These are phyloP conservation scores for Scolanthus callimorphus DNA, from an alignment of 92 coral and sea anemone genomes.

Conservation along the genomic window DNA sequence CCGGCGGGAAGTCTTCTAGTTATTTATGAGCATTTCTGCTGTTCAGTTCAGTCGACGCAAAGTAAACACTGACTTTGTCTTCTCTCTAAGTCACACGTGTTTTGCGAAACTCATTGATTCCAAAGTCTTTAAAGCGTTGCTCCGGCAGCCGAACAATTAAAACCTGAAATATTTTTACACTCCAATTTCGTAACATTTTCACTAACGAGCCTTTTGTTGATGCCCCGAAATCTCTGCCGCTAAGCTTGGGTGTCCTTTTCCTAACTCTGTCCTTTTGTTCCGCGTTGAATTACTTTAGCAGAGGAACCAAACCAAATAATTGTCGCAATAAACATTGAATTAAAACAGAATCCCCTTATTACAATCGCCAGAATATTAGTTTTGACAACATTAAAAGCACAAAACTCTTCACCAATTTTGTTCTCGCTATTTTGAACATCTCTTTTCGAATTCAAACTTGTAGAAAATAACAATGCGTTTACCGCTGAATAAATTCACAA, in stretches of 20 bases:
- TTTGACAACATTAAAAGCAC: too few species aligned
- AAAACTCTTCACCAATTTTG: not conserved
- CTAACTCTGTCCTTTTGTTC: not conserved
- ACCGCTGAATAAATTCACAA: not conserved
- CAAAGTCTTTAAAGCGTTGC: slow-evolving; percentile 17
- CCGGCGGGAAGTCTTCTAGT: not conserved
- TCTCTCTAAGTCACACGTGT: slow-evolving; percentile 22
- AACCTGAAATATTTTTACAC: too few species aligned
- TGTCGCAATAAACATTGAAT: too few species aligned
- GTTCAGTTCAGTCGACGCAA: not conserved
- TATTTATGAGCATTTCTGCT: not conserved
- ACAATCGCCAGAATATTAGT: too few species aligned
- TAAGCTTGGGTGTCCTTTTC: too few species aligned
- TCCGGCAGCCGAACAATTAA: slow-evolving; percentile 3
- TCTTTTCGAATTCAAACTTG: not conserved
- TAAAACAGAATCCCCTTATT: too few species aligned
- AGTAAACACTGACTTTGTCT: slow-evolving; percentile 30
- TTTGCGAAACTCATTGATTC: slow-evolving; percentile 15
- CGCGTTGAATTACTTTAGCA: too few species aligned
- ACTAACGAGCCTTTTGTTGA: not conserved
- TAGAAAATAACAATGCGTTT: not conserved
- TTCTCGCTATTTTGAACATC: too few species aligned
- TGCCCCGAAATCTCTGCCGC: too few species aligned
- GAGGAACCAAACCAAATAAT: too few species aligned
- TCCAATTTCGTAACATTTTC: not conserved